These are phyloP conservation scores for Peromyscus eremicus DNA, from an alignment of 2,797 vertebrate genomes.

Conservation along the genomic window DNA sequence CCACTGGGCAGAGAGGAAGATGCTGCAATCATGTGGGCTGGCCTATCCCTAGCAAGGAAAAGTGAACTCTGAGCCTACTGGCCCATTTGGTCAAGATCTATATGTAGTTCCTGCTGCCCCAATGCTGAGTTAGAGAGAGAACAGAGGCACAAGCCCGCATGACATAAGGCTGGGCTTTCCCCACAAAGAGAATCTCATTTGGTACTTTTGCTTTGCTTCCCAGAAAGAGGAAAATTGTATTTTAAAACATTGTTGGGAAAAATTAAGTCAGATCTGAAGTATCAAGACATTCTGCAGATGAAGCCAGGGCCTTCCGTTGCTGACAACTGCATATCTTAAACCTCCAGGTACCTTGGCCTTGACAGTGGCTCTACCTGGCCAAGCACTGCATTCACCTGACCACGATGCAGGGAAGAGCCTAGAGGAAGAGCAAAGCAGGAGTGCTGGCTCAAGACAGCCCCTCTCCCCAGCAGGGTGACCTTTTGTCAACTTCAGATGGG, in stretches of 20 bases:
- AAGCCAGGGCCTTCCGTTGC: slow-evolving; percentile 36
- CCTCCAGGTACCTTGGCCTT: background rate
- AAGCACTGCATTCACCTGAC: background rate
- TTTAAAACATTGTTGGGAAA: slow-evolving; percentile 73
- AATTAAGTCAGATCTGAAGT: slow-evolving; percentile 70
- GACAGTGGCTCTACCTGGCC: background rate
- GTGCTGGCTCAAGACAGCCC: background rate
- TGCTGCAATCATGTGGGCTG: rapidly evolving
- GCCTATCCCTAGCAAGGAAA: background rate
- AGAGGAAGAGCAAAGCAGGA: background rate
- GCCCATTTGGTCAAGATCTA: background rate
- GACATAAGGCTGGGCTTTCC: background rate
- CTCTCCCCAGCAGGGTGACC: slow-evolving; percentile 70
- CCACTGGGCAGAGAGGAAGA: background rate
- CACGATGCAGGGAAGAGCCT: slow-evolving; percentile 16
- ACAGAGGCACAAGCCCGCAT: background rate
- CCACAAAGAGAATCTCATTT: background rate
- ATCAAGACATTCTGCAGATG: slow-evolving; percentile 67
- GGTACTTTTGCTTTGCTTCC: background rate
- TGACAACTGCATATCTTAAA: slow-evolving; percentile 42
- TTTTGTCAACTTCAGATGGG: slow-evolving; percentile 80
- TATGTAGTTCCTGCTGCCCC: background rate
- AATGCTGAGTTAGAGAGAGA: background rate
- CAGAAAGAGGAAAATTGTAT: slow-evolving; percentile 40
- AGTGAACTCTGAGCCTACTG: background rate